phyloP scores from a whole-genome alignment of 2,113 vertebrate genomes.

The Nansenia antarctica region DNA sequence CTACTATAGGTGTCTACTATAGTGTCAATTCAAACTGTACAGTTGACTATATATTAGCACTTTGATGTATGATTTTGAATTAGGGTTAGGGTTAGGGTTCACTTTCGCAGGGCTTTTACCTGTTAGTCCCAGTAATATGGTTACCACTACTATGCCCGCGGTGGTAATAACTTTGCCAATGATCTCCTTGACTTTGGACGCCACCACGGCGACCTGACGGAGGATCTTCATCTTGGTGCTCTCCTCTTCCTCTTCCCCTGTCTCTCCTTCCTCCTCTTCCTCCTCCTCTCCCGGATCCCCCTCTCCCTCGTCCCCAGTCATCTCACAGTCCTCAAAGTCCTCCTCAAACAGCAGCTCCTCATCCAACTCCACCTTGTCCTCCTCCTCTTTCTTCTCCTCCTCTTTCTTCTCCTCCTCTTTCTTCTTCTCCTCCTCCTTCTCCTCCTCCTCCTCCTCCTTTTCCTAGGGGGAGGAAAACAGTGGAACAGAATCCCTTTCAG shows the following conservation, averaged over 20 bases:
- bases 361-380: conserved; percentile 79
- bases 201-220: conserved; percentile 79
- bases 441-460: conserved; percentile 34
- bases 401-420: no score
- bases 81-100: no score
- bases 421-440: conserved; percentile 19
- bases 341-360: conserved; percentile 82
- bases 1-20: no score
- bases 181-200: conserved; percentile 83
- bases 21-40: no score
- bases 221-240: conserved; percentile 80
- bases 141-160: conserved; percentile 89
- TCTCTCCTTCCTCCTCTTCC: conserved; percentile 56
- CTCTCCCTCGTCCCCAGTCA: conserved; percentile 34
- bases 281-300: conserved; percentile 46
- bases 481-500: not conserved
- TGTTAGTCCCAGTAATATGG: conserved; percentile 86
- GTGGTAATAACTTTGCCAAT: conserved; percentile 87
- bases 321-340: conserved; percentile 70
- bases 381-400: conserved; percentile 38
- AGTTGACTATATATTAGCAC: no score
- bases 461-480: conserved; percentile 3
- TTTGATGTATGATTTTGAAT: no score
- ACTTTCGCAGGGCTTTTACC: conserved; percentile 76
- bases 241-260: conserved; percentile 72